Conservation (phyloP, 2,113 vertebrate genomes). For the Emydocephalus ijimae region DNA sequence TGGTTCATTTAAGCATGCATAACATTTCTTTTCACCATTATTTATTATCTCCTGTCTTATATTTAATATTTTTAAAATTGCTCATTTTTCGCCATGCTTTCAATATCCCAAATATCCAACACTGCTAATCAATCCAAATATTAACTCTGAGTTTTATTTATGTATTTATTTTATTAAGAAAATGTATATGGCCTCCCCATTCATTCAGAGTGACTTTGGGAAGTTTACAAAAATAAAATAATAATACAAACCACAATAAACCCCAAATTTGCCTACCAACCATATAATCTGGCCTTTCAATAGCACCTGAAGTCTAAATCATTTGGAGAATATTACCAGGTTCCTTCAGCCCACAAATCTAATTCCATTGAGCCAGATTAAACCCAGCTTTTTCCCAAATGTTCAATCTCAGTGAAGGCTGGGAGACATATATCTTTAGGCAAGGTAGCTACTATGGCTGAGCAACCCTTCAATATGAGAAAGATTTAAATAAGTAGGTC, state of each 20-base stretch:
- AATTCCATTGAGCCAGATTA: not conserved
- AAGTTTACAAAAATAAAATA: not conserved
- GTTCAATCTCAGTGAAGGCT: not conserved
- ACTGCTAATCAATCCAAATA: too few relatives aligned
- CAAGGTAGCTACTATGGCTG: not conserved
- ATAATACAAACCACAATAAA: not conserved
- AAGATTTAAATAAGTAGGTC: not conserved
- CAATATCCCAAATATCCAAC: too few relatives aligned
- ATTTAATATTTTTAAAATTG: too few relatives aligned
- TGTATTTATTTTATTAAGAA: not conserved
- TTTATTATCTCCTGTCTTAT: too few relatives aligned
- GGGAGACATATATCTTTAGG: not conserved
- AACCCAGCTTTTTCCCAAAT: not conserved
- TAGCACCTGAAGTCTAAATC: not conserved
- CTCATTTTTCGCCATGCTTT: too few relatives aligned
- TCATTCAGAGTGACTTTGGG: not conserved
- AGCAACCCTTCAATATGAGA: not conserved
- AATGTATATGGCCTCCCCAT: not conserved
- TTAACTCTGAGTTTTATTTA: not conserved
- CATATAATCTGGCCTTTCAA: not conserved
- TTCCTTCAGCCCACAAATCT: not conserved
- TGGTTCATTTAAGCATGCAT: too few relatives aligned
- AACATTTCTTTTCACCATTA: too few relatives aligned
- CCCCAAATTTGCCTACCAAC: not conserved
- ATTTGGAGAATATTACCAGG: not conserved